Evolutionary conservation across 2,888 invertebrate species (phyloP).

Genomic region (Sarcophaga subvicina): DNA sequence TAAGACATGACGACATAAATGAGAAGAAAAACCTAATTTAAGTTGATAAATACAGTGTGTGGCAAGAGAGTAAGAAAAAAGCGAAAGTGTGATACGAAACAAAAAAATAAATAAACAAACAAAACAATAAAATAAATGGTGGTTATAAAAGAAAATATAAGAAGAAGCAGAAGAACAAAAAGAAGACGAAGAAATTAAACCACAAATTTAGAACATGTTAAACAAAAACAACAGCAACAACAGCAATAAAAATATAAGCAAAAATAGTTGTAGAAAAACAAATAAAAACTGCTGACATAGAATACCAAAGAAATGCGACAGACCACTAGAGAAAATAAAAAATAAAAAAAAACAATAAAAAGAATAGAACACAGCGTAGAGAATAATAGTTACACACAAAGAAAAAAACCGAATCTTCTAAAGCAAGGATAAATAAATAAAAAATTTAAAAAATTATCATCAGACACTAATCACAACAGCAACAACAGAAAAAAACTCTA

Average conservation of each 20-base stretch:
- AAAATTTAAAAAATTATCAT: neutral
- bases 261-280: slow-evolving; percentile 3
- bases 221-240: neutral
- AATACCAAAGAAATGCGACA: neutral
- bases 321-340: neutral
- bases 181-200: neutral
- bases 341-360: slow-evolving; percentile 30
- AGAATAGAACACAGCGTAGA: slow-evolving; percentile 20
- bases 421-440: too few species aligned
- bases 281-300: slow-evolving; percentile 28
- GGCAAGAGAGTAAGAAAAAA: neutral
- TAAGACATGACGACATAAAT: slow-evolving; percentile 6
- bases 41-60: neutral
- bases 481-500: neutral
- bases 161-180: neutral
- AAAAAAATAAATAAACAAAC: neutral
- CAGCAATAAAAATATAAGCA: neutral
- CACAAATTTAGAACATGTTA: slow-evolving; percentile 21
- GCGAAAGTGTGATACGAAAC: slow-evolving; percentile 12
- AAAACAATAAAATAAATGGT: too few species aligned
- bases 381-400: neutral
- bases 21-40: slow-evolving; percentile 4
- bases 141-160: neutral
- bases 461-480: slow-evolving; percentile 4
- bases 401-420: too few species aligned